phyloP scores from a whole-genome alignment of 1,140 invertebrate species.

The Ridgeia piscesae region DNA sequence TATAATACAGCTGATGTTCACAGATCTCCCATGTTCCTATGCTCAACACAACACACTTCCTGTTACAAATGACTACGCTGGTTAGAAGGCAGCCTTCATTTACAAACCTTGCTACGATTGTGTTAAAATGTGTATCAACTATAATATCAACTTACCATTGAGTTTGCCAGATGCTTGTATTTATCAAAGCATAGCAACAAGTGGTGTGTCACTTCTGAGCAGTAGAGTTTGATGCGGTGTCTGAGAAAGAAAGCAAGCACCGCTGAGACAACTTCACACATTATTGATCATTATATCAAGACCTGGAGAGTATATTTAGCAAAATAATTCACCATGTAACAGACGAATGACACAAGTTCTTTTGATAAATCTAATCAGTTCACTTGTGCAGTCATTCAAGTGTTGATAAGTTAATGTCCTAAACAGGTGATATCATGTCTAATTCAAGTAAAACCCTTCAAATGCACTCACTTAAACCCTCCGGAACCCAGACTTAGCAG shows the following conservation, averaged over 20 bases:
- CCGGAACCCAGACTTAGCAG: too few relatives aligned
- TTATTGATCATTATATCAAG: not conserved
- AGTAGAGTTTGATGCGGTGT: slow-evolving; percentile 14
- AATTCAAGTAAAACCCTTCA: too few relatives aligned
- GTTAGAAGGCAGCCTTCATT: too few relatives aligned
- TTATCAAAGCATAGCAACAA: slow-evolving; percentile 10
- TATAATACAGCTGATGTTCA: not conserved
- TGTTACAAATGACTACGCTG: too few relatives aligned
- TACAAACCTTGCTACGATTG: not conserved
- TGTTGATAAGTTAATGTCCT: too few relatives aligned
- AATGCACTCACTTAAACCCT: too few relatives aligned
- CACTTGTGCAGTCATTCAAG: too few relatives aligned
- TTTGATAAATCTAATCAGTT: too few relatives aligned
- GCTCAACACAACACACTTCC: too few relatives aligned
- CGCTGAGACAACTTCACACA: not conserved
- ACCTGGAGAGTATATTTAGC: not conserved
- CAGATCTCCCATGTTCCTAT: too few relatives aligned
- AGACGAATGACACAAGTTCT: not conserved
- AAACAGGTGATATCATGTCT: too few relatives aligned
- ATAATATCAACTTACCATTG: slow-evolving; percentile 10
- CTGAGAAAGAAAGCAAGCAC: not conserved
- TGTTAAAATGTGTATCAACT: not conserved
- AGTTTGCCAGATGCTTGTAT: slow-evolving; percentile 11
- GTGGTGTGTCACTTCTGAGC: slow-evolving; percentile 11
- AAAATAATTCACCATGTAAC: not conserved